Evolutionary conservation across 2,888 invertebrate genomes (phyloP).

Genomic region (Cheilosia pagana): DNA sequence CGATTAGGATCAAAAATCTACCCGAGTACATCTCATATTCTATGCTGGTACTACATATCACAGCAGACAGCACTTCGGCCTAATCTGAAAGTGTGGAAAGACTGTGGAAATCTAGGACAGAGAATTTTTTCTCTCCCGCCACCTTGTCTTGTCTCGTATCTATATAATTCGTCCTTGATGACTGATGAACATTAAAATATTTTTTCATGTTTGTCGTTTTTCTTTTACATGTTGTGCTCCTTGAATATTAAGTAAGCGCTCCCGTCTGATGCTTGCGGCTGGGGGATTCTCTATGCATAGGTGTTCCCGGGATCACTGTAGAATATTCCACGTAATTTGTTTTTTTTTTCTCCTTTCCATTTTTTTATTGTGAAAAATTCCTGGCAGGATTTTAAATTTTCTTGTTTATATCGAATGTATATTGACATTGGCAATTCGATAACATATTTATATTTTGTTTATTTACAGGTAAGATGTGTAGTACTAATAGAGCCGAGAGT

Average conservation of each 20-base stretch:
- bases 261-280: background rate
- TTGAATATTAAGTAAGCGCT: slow-evolving; percentile 47
- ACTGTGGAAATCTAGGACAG: slow-evolving; percentile 30
- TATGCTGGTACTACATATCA: background rate
- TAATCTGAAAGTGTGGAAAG: slow-evolving; percentile 26
- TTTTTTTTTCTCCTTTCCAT: too few relatives aligned
- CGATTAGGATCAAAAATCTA: slow-evolving; percentile 66
- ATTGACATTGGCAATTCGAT: slow-evolving; percentile 48
- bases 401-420: slow-evolving; percentile 23
- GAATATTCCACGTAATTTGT: slow-evolving; percentile 41
- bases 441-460: slow-evolving; percentile 49
- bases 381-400: slow-evolving; percentile 51
- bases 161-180: slow-evolving; percentile 54
- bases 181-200: slow-evolving; percentile 65
- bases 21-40: slow-evolving; percentile 32
- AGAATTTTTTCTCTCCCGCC: too few relatives aligned
- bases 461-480: slow-evolving; percentile 49
- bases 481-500: slow-evolving; percentile 21
- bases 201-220: slow-evolving; percentile 46
- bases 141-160: too few relatives aligned
- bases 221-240: background rate
- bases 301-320: background rate
- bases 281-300: background rate
- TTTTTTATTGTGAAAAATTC: background rate
- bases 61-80: background rate